phyloP scores from a whole-genome alignment of 2,797 vertebrate species.

The Cichlasoma orientale region DNA sequence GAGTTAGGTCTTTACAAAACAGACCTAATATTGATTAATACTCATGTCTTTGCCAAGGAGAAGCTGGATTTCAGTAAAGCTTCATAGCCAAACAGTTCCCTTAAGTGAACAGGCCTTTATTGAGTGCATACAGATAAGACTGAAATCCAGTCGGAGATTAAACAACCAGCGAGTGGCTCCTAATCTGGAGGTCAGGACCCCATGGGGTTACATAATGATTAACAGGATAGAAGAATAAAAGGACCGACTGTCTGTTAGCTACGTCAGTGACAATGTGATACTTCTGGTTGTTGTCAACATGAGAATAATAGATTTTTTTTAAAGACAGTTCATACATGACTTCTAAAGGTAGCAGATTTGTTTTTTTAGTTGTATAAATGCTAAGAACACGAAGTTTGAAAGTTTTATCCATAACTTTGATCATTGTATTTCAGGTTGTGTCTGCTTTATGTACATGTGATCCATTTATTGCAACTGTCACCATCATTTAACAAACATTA shows the following conservation, averaged over 20 bases:
- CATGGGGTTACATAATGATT: neutral
- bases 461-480: neutral
- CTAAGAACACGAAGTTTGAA: neutral
- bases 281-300: neutral
- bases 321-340: neutral
- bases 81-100: neutral
- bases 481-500: neutral
- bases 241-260: neutral
- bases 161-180: neutral
- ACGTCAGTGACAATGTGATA: neutral
- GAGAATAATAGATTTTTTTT: neutral
- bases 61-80: neutral
- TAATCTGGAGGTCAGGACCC: neutral
- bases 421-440: neutral
- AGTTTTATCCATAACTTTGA: neutral
- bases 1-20: neutral
- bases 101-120: neutral
- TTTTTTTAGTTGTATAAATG: neutral
- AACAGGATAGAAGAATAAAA: neutral
- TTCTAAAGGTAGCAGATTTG: neutral
- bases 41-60: neutral
- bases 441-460: neutral
- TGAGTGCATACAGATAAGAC: neutral
- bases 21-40: neutral
- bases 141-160: constrained; percentile 8